These are phyloP conservation scores for Anableps anableps DNA, from an alignment of 2,797 vertebrate species.

Conservation along the genomic window DNA sequence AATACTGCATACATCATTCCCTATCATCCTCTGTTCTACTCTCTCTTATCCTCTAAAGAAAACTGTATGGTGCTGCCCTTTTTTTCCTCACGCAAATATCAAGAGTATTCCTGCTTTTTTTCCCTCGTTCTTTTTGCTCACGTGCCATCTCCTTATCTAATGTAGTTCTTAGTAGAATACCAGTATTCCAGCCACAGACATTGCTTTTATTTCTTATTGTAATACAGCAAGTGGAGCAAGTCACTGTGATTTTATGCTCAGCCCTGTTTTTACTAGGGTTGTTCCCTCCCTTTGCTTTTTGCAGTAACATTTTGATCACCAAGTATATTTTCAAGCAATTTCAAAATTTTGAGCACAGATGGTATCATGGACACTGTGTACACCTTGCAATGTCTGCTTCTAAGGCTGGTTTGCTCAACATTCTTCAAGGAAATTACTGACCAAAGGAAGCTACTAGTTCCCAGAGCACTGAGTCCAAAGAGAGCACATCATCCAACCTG, in stretches of 20 bases:
- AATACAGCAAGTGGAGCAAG: constrained; percentile 40
- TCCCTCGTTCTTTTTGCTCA: constrained; percentile 4
- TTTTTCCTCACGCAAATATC: constrained; percentile 24
- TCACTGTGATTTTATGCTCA: constrained; percentile 25
- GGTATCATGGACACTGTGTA: neutral
- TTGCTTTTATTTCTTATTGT: constrained; percentile 16
- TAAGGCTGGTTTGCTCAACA: neutral
- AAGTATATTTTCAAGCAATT: neutral
- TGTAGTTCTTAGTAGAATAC: constrained; percentile 18
- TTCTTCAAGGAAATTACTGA: neutral
- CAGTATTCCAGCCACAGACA: constrained; percentile 27
- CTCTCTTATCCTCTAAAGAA: constrained; percentile 7
- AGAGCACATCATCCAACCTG: neutral
- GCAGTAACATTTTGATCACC: neutral
- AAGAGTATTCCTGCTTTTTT: constrained; percentile 7
- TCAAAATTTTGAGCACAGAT: neutral
- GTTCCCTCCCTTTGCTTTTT: neutral
- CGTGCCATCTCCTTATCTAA: constrained; percentile 27
- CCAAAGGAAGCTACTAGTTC: neutral
- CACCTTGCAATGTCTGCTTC: neutral
- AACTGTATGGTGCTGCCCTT: constrained; percentile 23
- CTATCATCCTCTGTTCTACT: constrained; percentile 46
- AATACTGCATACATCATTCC: constrained; percentile 62
- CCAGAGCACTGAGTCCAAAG: neutral
- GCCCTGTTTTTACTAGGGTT: neutral